A percentile compares a stretch with the other conserved stretches of the same genome.
Conservation (phyloP, 2,888 invertebrate species). For the Drosophila austrosaltans region DNA sequence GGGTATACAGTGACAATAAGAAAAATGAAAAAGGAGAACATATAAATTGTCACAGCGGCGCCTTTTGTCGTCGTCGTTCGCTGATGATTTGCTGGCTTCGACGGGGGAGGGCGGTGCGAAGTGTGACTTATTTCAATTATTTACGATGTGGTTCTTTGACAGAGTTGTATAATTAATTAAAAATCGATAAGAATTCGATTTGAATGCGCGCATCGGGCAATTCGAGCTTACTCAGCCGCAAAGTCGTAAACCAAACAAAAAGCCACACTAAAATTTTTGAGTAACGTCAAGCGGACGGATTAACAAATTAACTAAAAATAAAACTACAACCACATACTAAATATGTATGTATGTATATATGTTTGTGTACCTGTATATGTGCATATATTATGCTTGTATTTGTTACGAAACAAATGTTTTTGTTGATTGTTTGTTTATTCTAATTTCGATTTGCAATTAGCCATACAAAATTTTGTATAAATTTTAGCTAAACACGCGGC, state of each 20-base stretch:
- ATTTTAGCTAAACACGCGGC: conserved; percentile 29
- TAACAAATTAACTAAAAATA: conserved; percentile 8
- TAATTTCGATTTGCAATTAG: conserved; percentile 39
- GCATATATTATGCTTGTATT: not conserved
- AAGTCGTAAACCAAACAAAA: conserved; percentile 22
- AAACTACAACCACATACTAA: conserved; percentile 10
- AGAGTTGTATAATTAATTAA: conserved; percentile 69
- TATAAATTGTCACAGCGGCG: conserved; percentile 44
- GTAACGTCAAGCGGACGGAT: conserved; percentile 2
- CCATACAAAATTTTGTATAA: conserved; percentile 32
- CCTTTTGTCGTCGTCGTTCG: conserved; percentile 38
- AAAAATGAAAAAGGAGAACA: conserved; percentile 24
- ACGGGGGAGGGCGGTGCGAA: conserved; percentile 11
- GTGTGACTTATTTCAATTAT: conserved; percentile 46
- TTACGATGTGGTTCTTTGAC: conserved; percentile 52
- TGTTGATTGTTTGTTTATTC: conserved; percentile 39
- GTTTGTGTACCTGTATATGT: no score
- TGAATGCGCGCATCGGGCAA: conserved; percentile 65
- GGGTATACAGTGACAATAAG: conserved; percentile 7
- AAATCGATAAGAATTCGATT: conserved; percentile 77
- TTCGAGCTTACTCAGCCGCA: conserved; percentile 70
- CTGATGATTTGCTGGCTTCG: conserved; percentile 7
- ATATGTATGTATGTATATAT: not conserved
- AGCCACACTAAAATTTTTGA: not conserved
- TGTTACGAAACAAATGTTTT: conserved; percentile 4